Conservation (phyloP, 35 echinoderm and acorn worm species). For the Anneissia japonica region DNA sequence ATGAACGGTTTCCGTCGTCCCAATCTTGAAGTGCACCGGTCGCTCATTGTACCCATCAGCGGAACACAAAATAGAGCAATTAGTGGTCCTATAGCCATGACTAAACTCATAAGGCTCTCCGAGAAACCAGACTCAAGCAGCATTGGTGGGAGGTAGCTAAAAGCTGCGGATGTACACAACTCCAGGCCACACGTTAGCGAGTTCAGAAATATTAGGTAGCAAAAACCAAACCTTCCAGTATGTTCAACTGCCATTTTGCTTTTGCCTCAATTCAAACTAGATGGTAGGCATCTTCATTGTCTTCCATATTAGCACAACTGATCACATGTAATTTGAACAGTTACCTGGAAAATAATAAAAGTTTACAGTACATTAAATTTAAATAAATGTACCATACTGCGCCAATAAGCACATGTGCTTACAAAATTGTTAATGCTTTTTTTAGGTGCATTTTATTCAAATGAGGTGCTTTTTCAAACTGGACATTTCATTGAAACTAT, state of each 20-base stretch:
- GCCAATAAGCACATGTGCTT: too few relatives aligned
- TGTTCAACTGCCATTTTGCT: neutral
- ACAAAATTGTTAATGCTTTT: too few relatives aligned
- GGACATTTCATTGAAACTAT: too few relatives aligned
- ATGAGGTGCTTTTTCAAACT: too few relatives aligned
- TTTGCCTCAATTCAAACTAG: too few relatives aligned
- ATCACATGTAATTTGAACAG: too few relatives aligned
- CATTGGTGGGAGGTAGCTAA: conserved; percentile 91
- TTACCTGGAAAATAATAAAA: too few relatives aligned
- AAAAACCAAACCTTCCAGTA: conserved; percentile 36
- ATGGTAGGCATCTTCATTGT: too few relatives aligned
- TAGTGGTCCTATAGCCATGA: conserved; percentile 82
- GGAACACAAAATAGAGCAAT: conserved; percentile 74
- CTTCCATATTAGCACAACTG: too few relatives aligned
- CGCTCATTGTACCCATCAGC: conserved; percentile 65
- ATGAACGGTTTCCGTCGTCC: conserved; percentile 81
- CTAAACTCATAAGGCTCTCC: conserved; percentile 79
- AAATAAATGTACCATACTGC: too few relatives aligned
- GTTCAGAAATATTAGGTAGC: conserved; percentile 56
- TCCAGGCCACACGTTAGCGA: conserved; percentile 84
- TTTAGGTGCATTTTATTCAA: too few relatives aligned
- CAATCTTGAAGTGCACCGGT: conserved; percentile 74
- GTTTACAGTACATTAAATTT: too few relatives aligned
- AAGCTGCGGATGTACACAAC: conserved; percentile 84
- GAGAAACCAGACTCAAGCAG: conserved; percentile 83